A percentile compares a stretch with the other conserved stretches of the same genome.
These are phyloP conservation scores for Trochalopteron elliotii DNA, from an alignment of 2,113 vertebrate genomes.

Conservation along the genomic window DNA sequence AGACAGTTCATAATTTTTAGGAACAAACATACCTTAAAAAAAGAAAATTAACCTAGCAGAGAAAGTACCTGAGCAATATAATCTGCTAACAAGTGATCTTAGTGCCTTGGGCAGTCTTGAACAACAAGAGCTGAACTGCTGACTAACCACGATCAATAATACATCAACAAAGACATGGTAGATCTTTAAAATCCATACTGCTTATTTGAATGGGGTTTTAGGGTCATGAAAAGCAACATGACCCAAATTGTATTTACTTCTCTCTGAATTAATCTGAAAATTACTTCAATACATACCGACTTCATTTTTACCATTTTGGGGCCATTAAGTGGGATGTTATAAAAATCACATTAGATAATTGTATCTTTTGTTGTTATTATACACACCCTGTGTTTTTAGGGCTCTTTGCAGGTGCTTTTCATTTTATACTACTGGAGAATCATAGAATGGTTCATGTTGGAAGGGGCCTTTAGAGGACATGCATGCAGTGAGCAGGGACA, in stretches of 20 bases:
- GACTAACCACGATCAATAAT: constrained; percentile 37
- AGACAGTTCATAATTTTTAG: not conserved
- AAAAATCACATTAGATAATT: not conserved
- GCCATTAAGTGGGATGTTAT: not conserved
- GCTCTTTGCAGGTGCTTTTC: not conserved
- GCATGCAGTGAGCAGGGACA: not conserved
- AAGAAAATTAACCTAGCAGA: not conserved
- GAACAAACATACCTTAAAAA: not conserved
- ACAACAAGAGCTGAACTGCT: constrained; percentile 17
- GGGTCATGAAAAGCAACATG: not conserved
- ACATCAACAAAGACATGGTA: not conserved
- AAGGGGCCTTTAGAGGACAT: not conserved
- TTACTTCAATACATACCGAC: not conserved
- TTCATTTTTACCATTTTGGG: not conserved
- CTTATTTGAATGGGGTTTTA: not conserved
- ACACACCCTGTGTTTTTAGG: not conserved
- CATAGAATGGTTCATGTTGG: not conserved
- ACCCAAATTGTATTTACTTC: constrained; percentile 44
- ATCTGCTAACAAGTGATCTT: not conserved
- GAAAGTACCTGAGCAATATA: not conserved
- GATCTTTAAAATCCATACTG: constrained; percentile 53
- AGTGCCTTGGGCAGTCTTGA: not conserved
- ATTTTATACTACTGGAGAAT: not conserved
- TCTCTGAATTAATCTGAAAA: constrained; percentile 15
- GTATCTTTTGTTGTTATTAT: not conserved